A percentile compares a stretch with the other conserved stretches of the same genome.
Conservation (phyloP, 2,797 vertebrate species). For the Notolabrus celidotus region DNA sequence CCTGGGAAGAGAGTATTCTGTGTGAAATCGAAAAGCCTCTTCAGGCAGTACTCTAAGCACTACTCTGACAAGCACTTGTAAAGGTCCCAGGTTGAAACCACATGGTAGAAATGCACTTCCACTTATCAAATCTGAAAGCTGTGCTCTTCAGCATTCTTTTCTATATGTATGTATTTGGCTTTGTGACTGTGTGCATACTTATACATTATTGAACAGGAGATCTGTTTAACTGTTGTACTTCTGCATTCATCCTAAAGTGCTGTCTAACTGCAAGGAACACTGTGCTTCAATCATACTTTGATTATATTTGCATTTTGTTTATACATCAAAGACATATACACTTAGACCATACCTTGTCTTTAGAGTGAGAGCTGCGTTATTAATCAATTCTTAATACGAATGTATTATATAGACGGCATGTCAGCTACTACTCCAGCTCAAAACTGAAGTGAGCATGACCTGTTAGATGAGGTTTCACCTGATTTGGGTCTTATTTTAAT, state of each 20-base stretch:
- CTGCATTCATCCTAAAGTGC: constrained; percentile 46
- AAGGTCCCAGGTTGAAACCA: constrained; percentile 81
- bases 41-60: constrained; percentile 73
- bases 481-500: constrained; percentile 86
- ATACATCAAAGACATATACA: constrained; percentile 63
- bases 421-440: constrained; percentile 60
- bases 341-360: constrained; percentile 48
- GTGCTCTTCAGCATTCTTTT: constrained; percentile 51
- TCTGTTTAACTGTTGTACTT: constrained; percentile 50
- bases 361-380: constrained; percentile 65
- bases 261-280: constrained; percentile 49
- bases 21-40: constrained; percentile 85
- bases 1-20: constrained; percentile 71
- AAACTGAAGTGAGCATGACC: constrained; percentile 67
- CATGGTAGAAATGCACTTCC: constrained; percentile 75
- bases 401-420: constrained; percentile 77
- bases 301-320: constrained; percentile 63
- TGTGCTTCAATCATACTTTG: constrained; percentile 42
- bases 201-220: constrained; percentile 47
- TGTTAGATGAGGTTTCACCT: constrained; percentile 69
- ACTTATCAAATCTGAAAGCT: constrained; percentile 73
- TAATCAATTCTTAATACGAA: constrained; percentile 79
- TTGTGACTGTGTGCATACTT: constrained; percentile 45
- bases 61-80: constrained; percentile 73
- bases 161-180: constrained; percentile 40